Evolutionary conservation across 1,140 invertebrate genomes (phyloP).

Genomic region (Heliconius hewitsoni): DNA sequence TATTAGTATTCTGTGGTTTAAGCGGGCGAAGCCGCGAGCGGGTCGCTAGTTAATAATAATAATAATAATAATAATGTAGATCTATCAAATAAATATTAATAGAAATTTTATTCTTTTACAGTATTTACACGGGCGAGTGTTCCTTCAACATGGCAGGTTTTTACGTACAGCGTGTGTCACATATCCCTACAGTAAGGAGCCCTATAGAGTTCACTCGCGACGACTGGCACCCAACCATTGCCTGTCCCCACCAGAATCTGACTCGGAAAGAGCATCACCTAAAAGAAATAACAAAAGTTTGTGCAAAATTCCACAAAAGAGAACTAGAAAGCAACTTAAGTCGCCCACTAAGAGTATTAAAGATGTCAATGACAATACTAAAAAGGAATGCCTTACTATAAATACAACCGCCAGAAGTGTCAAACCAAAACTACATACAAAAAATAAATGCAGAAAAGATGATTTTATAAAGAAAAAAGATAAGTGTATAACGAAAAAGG

Average conservation of each 20-base stretch:
- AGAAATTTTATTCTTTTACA: conserved; percentile 55
- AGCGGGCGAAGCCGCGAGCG: too few species aligned
- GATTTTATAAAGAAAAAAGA: conserved; percentile 54
- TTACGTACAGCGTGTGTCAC: conserved; percentile 85
- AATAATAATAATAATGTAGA: too few species aligned
- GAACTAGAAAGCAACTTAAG: conserved; percentile 61
- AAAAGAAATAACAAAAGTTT: conserved; percentile 57
- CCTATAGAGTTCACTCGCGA: conserved; percentile 66
- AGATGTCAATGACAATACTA: conserved; percentile 74
- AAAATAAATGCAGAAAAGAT: conserved; percentile 55
- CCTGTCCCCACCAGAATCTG: conserved; percentile 60
- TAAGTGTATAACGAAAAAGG: conserved; percentile 52
- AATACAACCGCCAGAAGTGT: conserved; percentile 36
- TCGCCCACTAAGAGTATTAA: conserved; percentile 69
- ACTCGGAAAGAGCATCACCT: conserved; percentile 68
- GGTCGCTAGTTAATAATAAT: too few species aligned
- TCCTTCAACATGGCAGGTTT: conserved; percentile 86
- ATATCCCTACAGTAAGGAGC: conserved; percentile 73
- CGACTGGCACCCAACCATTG: conserved; percentile 64
- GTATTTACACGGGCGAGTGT: conserved; percentile 89
- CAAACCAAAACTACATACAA: conserved; percentile 50
- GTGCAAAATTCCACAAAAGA: conserved; percentile 61
- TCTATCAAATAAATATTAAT: neutral
- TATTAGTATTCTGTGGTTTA: too few species aligned
- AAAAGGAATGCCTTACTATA: conserved; percentile 57